phyloP scores from a whole-genome alignment of 2,888 invertebrate species.

The Melanchra persicariae region DNA sequence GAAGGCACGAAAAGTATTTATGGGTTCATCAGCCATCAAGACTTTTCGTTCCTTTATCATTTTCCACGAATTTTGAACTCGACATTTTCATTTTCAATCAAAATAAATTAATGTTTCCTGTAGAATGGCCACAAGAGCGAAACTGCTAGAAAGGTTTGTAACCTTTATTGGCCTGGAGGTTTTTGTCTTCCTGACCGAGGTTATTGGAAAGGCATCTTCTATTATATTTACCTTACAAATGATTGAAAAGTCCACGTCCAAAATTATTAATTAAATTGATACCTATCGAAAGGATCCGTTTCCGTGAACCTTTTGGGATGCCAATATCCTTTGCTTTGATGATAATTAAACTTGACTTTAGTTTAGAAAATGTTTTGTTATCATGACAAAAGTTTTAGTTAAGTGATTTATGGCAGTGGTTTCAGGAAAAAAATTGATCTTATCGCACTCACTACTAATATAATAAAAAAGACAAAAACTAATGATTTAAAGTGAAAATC shows the following conservation, averaged over 20 bases:
- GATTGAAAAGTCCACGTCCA: slow-evolving; percentile 1
- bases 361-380: not conserved
- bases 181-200: not conserved
- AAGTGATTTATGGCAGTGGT: slow-evolving; percentile 4
- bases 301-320: not conserved
- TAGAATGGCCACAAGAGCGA: too few species aligned
- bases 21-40: too few species aligned
- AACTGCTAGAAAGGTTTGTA: too few species aligned
- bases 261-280: not conserved
- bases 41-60: too few species aligned
- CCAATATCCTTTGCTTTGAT: slow-evolving; percentile 8
- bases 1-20: too few species aligned
- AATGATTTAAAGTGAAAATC: too few species aligned
- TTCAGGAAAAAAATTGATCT: too few species aligned
- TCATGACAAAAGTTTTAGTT: not conserved
- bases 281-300: not conserved
- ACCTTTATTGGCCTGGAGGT: not conserved
- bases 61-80: too few species aligned
- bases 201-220: not conserved
- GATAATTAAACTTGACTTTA: not conserved
- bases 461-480: too few species aligned
- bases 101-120: not conserved
- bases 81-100: not conserved
- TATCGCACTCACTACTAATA: too few species aligned
- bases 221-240: not conserved